Base-by-base conservation (phyloP, 2,888 invertebrate species). In the Eueremaeus valkanovi region DNA sequence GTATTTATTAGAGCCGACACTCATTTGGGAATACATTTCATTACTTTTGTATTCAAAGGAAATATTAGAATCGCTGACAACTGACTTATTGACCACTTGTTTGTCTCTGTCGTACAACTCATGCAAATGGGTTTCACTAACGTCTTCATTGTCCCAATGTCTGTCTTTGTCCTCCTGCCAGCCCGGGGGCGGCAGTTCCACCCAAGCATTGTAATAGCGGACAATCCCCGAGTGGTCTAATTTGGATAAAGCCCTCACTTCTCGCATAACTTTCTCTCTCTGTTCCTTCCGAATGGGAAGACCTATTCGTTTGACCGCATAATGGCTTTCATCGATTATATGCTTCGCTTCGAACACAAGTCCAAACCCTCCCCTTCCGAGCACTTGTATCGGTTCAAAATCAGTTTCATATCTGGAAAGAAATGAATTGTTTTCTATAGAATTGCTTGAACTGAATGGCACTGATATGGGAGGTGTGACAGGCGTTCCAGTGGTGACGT, bases 151-250 rank as follows among this genome's bases (percentile, higher is more conserved):
- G 1, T 86, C 84, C 87, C 88, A 88, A 6, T 87, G 83, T 31
- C 86, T 86, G 84, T 95, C 95, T 73, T 89, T 88, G 36, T 88
- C 86, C 81, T 92, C 90, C 83, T 93, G 91, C 94, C 95, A 96
- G 9, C 89, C 90, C 11, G 87, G 85, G 2, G 97, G 96, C 11
- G 97, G 96, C 76, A 89, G 88, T 84, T 98, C 97, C 0, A 94
- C 87, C 98, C 98, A 99, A 0, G 96, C 91, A 86, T 95, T 91
- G 84, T 91, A 93, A 84, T 96, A 99, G 0, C 98, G 87, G 73
- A 98, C 97, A 80, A 99, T 98, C 83, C 96, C 91, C 63, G 89
- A 89, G 85, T 99, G 97, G 78, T 98, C 96, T 75, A 98, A 85
- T 83, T 92, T 93, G 0, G 98, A 98, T 55, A 98, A 85, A 0